Evolutionary conservation across 1,140 invertebrate genomes (phyloP).

Genomic region (Pseudomyrmex gracilis): DNA sequence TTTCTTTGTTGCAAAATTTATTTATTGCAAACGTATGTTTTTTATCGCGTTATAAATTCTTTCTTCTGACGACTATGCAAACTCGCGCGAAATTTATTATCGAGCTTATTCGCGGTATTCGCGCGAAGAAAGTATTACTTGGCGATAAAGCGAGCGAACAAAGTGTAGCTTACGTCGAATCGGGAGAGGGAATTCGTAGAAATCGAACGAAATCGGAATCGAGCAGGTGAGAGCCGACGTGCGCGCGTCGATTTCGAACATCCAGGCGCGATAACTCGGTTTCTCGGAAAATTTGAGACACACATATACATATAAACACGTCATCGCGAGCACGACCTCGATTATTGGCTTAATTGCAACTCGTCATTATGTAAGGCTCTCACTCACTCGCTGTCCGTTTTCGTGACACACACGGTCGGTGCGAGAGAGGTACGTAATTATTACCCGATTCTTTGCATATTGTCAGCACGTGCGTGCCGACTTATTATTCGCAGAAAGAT

Average conservation of each 20-base stretch:
- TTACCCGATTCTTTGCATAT: slow-evolving; percentile 13
- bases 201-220: slow-evolving; percentile 33
- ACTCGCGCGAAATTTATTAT: not conserved
- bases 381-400: not conserved
- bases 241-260: not conserved
- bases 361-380: slow-evolving; percentile 21
- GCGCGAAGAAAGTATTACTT: slow-evolving; percentile 10
- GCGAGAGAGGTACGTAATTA: slow-evolving; percentile 28
- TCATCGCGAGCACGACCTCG: slow-evolving; percentile 24
- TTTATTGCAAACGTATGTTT: too few relatives aligned
- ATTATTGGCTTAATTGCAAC: slow-evolving; percentile 56
- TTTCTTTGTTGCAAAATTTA: too few relatives aligned
- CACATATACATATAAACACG: not conserved
- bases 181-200: not conserved
- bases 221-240: slow-evolving; percentile 29
- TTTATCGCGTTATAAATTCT: not conserved
- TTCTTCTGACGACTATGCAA: not conserved
- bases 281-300: slow-evolving; percentile 62
- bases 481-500: slow-evolving; percentile 10
- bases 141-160: slow-evolving; percentile 15
- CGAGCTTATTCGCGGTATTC: not conserved
- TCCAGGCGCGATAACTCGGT: slow-evolving; percentile 15
- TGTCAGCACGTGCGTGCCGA: slow-evolving; percentile 4
- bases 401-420: not conserved
- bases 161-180: slow-evolving; percentile 5